These are phyloP conservation scores for Orgyia antiqua DNA, from an alignment of 2,888 invertebrate genomes.

Conservation along the genomic window DNA sequence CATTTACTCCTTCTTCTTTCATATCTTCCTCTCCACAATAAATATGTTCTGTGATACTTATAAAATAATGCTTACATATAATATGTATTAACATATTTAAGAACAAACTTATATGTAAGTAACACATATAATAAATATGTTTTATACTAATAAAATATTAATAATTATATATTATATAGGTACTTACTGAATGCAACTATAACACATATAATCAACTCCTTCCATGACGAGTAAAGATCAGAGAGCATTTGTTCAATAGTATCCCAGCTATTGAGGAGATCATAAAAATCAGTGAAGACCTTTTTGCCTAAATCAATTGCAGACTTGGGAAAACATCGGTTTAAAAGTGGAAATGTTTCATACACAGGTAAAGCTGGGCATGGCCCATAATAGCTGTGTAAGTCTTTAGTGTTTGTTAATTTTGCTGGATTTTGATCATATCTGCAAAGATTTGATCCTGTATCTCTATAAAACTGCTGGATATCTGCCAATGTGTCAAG, in stretches of 20 bases:
- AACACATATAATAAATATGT: no score
- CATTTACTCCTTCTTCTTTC: no score
- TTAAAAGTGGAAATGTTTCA: slow-evolving; percentile 87
- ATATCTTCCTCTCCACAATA: no score
- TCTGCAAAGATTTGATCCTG: slow-evolving; percentile 87
- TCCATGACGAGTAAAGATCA: slow-evolving; percentile 93
- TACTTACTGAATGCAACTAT: slow-evolving; percentile 88
- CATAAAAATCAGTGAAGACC: slow-evolving; percentile 85
- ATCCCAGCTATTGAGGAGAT: slow-evolving; percentile 91
- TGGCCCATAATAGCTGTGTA: slow-evolving; percentile 80
- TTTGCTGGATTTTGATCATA: slow-evolving; percentile 81
- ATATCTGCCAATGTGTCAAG: slow-evolving; percentile 82
- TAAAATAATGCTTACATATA: no score
- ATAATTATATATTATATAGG: no score
- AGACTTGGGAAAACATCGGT: slow-evolving; percentile 91
- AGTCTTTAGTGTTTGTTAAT: slow-evolving; percentile 54
- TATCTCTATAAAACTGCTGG: slow-evolving; percentile 83
- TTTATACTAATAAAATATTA: no score
- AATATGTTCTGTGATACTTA: no score
- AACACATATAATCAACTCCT: slow-evolving; percentile 88
- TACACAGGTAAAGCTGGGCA: slow-evolving; percentile 89
- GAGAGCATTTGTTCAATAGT: slow-evolving; percentile 91
- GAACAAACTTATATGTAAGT: no score
- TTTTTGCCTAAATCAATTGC: slow-evolving; percentile 81
- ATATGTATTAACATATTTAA: no score